phyloP scores from a whole-genome alignment of 2,888 invertebrate genomes.

The Athalia circularis region DNA sequence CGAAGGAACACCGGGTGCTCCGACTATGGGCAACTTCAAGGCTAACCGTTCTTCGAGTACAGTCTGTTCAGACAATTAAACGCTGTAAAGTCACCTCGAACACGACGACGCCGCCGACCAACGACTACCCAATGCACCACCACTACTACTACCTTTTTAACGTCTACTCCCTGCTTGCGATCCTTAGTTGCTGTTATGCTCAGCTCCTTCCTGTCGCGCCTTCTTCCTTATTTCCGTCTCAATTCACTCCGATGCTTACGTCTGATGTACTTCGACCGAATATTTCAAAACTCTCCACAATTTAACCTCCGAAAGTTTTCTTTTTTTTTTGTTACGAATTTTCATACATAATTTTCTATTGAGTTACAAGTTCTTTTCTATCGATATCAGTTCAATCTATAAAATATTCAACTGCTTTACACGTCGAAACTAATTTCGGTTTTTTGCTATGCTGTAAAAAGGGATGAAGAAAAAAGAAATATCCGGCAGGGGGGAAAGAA shows the following conservation, averaged over 20 bases:
- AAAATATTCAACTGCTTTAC: no score
- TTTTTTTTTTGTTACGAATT: no score
- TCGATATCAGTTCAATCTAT: no score
- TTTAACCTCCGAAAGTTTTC: no score
- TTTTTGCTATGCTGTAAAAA: no score
- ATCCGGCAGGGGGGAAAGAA: no score
- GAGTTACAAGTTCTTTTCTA: no score
- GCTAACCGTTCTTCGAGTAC: constrained; percentile 62
- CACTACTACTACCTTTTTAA: neutral
- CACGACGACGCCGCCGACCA: constrained; percentile 48
- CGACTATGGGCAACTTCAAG: constrained; percentile 62
- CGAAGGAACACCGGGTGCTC: constrained; percentile 58
- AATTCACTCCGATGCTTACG: neutral
- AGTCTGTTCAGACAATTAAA: no score
- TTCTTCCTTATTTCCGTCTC: constrained; percentile 3
- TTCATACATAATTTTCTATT: no score
- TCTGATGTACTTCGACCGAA: constrained; percentile 1
- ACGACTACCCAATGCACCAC: neutral
- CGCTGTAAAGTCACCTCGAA: constrained; percentile 61
- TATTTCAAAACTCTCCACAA: no score
- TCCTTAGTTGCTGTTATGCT: neutral
- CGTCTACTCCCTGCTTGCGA: neutral
- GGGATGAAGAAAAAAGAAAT: no score
- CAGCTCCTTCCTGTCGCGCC: constrained; percentile 27
- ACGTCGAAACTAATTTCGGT: no score